Base-by-base conservation (phyloP, 1,140 invertebrate species). In the Apis dorsata region DNA sequence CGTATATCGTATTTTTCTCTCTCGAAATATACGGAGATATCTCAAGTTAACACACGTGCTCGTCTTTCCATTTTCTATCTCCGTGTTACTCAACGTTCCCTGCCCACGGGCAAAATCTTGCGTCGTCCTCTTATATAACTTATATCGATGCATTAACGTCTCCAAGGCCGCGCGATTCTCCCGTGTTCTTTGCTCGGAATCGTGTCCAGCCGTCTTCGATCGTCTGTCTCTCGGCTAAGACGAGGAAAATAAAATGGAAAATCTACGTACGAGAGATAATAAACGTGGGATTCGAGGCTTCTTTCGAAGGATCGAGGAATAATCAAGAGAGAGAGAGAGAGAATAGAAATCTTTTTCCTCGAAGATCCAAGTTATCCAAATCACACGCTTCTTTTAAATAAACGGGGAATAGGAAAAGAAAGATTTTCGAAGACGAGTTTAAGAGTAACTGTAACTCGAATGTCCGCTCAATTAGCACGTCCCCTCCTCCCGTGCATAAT, bases 101-200 rank as follows among this genome's bases (percentile, higher is more conserved):
- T 34, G 34, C 60, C 79, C 21, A 81, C 79, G 51, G 55, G 60
- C 51, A 34, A 81, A 81, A 81, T 75, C 79, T 81, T 57, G 53
- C 71, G 79, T 66, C 51, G 60, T 59, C n/a, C 15, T 28, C 71
- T 81, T 81, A 75, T 75, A 24, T 81, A 81, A 81, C 70, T 49
- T 34, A 24, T 66, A 74, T 66, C 15, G 79, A 81, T 81, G 79
- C 79, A 81, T 81, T 81, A 49, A 81, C 28, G 55, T 79, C 66
- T 24, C 71, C 60, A 81, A 81, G 79, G 79, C n/a, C 51, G 28
- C 13, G 44, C 9, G 21, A 70, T 69, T 69, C 63, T 24, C 11
- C 10, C 10, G 12, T 62, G 10, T n/a, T 70, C 53, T 44, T 21
- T 44, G 17, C 28, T 44, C 21, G 17, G 55, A 34, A 34, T 12